Base-by-base conservation (phyloP, 2,888 invertebrate species). In the Tanytarsus gracilentus region DNA sequence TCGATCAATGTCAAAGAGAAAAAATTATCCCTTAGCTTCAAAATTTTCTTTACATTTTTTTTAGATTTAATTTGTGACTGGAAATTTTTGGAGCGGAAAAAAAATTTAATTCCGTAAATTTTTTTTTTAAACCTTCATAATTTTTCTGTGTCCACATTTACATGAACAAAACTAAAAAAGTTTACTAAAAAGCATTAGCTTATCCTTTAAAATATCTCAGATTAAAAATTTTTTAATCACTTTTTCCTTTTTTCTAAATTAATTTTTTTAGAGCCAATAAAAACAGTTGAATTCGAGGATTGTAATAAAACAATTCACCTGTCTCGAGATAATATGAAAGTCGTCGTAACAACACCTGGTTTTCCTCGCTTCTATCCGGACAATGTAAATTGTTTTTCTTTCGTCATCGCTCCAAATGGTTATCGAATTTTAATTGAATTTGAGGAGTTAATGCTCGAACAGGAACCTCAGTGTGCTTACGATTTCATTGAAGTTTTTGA, bases 381-480 rank as follows among this genome's bases (percentile, higher is more conserved):
- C 68, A 85, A 85, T 69, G 80, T 83, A 40, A 79, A 83, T 65
- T 93, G 93, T 71, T 77, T 80, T 65, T 88, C 83, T 66, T 79
- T 79, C 63, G 78, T 93, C 53, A 75, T 76, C 4, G 85, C 85
- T 2, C 84, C 86, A 0, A 76, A 79, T 1, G 83, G 83, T 14
- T 85, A 82, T 68, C 79, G 83, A n/a, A 76, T 88, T 50, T 77
- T 82, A 1, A 71, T 88, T 48, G 84, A 85, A 66, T 89, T 90
- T 68, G 84, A 86, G 64, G 86, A 87, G 68, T 75, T 90, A 61
- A 80, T 84, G 9, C 77, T 88, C 3, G 89, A 90, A 70, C 81
- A 84, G 63, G 86, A 86, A 68, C 81, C 84, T 77, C 88, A 88
- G 64, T 90, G 88, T 77, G 82, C 82, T 66, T 89, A 88, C 73